phyloP scores from a whole-genome alignment of 2,888 invertebrate genomes.

The Melangyna quadrimaculata region DNA sequence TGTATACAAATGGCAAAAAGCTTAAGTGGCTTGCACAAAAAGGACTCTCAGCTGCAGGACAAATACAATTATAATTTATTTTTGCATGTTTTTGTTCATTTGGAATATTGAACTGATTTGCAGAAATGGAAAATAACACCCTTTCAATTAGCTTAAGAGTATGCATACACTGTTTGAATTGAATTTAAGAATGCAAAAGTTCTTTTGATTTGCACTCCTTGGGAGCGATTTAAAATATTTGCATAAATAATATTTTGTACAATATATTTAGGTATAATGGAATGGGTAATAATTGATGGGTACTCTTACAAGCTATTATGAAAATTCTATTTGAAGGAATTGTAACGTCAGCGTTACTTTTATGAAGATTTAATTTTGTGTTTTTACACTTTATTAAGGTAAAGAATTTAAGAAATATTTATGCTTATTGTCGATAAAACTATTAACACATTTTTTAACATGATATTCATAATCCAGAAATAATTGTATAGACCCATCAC shows the following conservation, averaged over 20 bases:
- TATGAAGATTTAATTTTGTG: too few relatives aligned
- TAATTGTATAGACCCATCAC: too few relatives aligned
- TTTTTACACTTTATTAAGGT: too few relatives aligned
- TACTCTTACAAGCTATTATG: too few relatives aligned
- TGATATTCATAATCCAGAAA: too few relatives aligned
- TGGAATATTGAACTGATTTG: constrained; percentile 32
- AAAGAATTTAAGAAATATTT: too few relatives aligned
- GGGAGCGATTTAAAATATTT: neutral
- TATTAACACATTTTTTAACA: too few relatives aligned
- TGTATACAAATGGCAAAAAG: constrained; percentile 22
- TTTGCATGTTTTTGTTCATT: constrained; percentile 16
- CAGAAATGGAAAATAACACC: neutral
- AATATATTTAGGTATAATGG: too few relatives aligned
- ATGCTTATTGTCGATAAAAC: too few relatives aligned
- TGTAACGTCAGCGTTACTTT: too few relatives aligned
- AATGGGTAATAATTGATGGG: too few relatives aligned
- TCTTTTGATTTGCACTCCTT: neutral
- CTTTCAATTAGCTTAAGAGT: constrained; percentile 28
- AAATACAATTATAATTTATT: neutral
- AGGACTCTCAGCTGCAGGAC: neutral
- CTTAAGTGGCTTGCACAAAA: constrained; percentile 12
- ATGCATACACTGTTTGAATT: neutral
- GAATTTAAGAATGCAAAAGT: neutral
- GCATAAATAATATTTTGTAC: neutral
- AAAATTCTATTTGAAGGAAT: too few relatives aligned